A percentile compares a stretch with the other conserved stretches of the same genome.
These are phyloP conservation scores for Antrozous pallidus DNA, from an alignment of 2,797 vertebrate species.

Conservation along the genomic window DNA sequence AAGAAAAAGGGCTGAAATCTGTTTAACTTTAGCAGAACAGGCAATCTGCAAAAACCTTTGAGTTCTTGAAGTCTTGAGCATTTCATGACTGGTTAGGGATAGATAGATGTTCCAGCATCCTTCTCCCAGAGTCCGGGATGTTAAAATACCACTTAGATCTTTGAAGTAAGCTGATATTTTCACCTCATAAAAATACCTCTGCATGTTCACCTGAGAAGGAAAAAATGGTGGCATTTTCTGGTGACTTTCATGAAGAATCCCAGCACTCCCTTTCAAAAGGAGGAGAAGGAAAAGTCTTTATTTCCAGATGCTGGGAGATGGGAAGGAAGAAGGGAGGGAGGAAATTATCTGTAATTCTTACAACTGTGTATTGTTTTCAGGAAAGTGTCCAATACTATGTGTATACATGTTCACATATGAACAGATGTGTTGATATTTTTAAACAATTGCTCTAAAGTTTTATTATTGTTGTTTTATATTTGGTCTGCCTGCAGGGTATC, in stretches of 20 bases:
- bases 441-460: not conserved
- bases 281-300: conserved; percentile 71
- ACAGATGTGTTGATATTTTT: not conserved
- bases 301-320: conserved; percentile 50
- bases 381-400: not conserved
- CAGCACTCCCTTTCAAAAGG: conserved; percentile 71
- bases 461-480: not conserved
- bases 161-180: conserved; percentile 83
- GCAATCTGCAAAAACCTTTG: not conserved
- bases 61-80: conserved; percentile 37
- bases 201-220: conserved; percentile 76
- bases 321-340: not conserved
- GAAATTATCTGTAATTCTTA: conserved; percentile 45
- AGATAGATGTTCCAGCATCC: not conserved
- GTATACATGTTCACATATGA: not conserved
- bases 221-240: conserved; percentile 79
- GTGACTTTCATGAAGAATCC: conserved; percentile 74
- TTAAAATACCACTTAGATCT: conserved; percentile 74
- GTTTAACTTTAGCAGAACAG: conserved; percentile 14
- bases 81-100: conserved; percentile 37
- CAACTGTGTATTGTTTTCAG: not conserved
- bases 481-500: not conserved
- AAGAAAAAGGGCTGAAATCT: conserved; percentile 33
- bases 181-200: conserved; percentile 82
- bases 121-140: conserved; percentile 53